Percentiles rank a stretch among this genome's conserved stretches.
phyloP scores from a whole-genome alignment of 1,140 invertebrate genomes.

The Drosophila seguyi region DNA sequence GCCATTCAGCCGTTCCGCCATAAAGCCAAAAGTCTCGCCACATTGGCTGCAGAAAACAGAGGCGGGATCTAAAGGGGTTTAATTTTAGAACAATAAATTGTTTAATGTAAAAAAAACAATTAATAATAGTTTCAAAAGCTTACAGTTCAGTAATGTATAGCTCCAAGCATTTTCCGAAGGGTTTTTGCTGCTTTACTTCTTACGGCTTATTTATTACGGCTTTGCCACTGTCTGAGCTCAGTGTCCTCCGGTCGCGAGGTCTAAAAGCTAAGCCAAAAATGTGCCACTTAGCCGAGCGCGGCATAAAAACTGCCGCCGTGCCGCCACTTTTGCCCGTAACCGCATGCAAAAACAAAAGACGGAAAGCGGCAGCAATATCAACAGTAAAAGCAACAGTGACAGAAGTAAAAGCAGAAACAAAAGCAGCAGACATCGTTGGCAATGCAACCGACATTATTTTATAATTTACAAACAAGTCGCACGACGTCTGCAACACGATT shows the following conservation, averaged over 20 bases:
- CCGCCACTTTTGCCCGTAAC: constrained; percentile 20
- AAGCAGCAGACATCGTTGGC: constrained; percentile 45
- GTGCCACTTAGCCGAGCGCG: constrained; percentile 69
- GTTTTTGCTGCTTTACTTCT: neutral
- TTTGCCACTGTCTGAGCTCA: constrained; percentile 7
- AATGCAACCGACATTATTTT: constrained; percentile 79
- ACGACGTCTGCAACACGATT: constrained; percentile 70
- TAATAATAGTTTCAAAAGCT: neutral
- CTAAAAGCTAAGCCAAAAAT: constrained; percentile 76
- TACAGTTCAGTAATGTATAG: neutral
- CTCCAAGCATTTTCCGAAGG: neutral
- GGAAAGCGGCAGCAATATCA: constrained; percentile 10
- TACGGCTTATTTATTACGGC: neutral
- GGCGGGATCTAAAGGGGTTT: constrained; percentile 7
- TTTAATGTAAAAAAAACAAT: neutral
- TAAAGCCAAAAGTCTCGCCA: constrained; percentile 40
- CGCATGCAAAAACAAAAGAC: constrained; percentile 51
- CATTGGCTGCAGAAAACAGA: constrained; percentile 36
- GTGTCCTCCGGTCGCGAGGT: constrained; percentile 52
- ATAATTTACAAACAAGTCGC: constrained; percentile 79
- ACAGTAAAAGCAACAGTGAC: neutral
- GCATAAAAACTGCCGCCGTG: constrained; percentile 68
- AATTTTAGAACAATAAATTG: neutral
- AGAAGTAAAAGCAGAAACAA: constrained; percentile 21
- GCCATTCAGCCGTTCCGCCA: constrained; percentile 10